phyloP scores from a whole-genome alignment of 2,113 vertebrate genomes.

The Indri indri region DNA sequence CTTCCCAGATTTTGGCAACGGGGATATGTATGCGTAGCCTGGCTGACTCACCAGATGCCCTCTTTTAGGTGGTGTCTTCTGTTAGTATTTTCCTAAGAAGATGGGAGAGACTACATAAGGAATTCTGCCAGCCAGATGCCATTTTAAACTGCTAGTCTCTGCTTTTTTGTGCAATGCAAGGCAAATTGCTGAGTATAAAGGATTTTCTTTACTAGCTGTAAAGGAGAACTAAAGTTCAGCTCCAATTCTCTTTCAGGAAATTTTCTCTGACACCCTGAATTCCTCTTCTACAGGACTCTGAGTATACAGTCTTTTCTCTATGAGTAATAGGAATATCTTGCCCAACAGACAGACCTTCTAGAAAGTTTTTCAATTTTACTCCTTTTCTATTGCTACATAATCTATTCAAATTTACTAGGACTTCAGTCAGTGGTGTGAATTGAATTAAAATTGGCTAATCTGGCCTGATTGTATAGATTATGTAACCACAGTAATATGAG shows the following conservation, averaged over 20 bases:
- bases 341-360: neutral
- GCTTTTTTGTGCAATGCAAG: neutral
- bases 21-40: neutral
- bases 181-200: constrained; percentile 11
- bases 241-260: neutral
- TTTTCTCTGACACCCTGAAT: neutral
- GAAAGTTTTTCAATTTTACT: neutral
- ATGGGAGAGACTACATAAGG: neutral
- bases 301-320: neutral
- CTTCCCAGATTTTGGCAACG: neutral
- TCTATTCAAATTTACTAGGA: neutral
- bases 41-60: neutral
- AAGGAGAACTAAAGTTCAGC: constrained; percentile 13
- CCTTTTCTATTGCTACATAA: neutral
- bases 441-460: constrained; percentile 13
- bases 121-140: neutral
- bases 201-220: neutral
- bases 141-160: constrained; percentile 39
- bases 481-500: constrained; percentile 6
- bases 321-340: neutral
- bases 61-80: neutral
- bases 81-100: neutral
- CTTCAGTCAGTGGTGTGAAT: neutral
- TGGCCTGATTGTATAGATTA: constrained; percentile 1
- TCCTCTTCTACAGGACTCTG: neutral